Base-by-base conservation (phyloP, 2,797 vertebrate species). In the Pagetopsis macropterus region DNA sequence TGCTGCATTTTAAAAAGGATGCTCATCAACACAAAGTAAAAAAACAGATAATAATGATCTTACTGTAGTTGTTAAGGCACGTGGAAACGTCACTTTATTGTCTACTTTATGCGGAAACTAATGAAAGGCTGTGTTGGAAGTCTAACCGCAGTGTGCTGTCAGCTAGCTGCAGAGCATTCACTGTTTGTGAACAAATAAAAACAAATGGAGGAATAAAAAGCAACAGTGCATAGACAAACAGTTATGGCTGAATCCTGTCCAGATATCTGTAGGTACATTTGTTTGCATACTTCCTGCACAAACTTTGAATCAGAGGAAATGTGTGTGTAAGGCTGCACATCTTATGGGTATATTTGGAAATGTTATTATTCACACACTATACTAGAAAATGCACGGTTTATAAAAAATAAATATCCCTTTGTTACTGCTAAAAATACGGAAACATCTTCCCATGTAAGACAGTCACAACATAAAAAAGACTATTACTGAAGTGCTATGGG, bases 341-440 rank as follows among this genome's bases (percentile, higher is more conserved):
- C 27, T 23, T 40, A 44, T 48, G 59, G 15, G 55, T 51, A 54
- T 12, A 65, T 61, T 43, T 58, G 40, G 49, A 65, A 76, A 72
- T 45, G n/a, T 50, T 21, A 23, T 33, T 17, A 14, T 45, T 61
- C 31, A 56, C 58, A 75, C 49, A 51, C 56, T 68, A 66, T 8
- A 70, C 43, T 65, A 76, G 33, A 79, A 80, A 70, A 78, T 50
- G 68, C 61, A 72, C 16, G 27, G 54, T 78, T 83, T 73, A 72
- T 71, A 74, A 78, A 82, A 87, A 89, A 91, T 87, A 91, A 91
- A 91, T 89, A 92, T 82, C 71, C 65, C 52, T 84, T 79, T 86
- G 80, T 84, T 84, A 75, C 59, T 80, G 71, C 57, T 59, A 69
- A 82, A 83, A 75, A 81, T 65, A 67, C 0, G 10, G 63, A 81